Base-by-base conservation (phyloP, 2,888 invertebrate species). In the Pherbina coryleti region DNA sequence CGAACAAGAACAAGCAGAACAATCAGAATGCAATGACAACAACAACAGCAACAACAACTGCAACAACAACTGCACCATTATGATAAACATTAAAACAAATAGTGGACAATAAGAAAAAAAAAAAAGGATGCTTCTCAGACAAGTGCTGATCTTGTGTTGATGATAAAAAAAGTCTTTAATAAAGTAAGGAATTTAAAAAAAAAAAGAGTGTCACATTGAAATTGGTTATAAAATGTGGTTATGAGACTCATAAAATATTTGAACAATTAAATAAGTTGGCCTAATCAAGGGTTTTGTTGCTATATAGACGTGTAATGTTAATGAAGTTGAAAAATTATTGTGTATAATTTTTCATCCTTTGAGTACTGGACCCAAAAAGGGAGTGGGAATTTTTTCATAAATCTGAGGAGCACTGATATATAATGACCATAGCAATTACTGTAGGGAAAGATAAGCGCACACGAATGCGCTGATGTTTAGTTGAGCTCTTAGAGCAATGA, bases 231-330 rank as follows among this genome's bases (percentile, higher is more conserved):
- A 78, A 78, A 76, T 75, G 66, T 66, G 75, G 71, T 44, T 72
- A 71, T 76, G 17, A 55, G 64, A 31, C 75, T 72, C 78, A 60
- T 78, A 78, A 78, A 78, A 71, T 78, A 69, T 64, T 57, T 57
- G 34, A 69, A 78, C 78, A 78, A 75, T 75, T 78, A 62, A 37
- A 78, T 78, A 72, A 44, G 19, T 3, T 34, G 31, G 19, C 49
- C 44, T 44, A 44, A 44, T 44, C 44, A 44, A 44, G 44, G 44
- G 44, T 44, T 11, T 44, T 44, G 44, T 44, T 44, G 44, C 44
- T 11, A 44, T 44, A 14, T 14, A 14, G 3, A 44, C 44, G 44
- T 44, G 44, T 3, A 44, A 44, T 44, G 44, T 44, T 44, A 44
- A 44, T 44, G 44, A 44, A 44, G 14, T 44, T 44, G 44, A 44